phyloP scores from a whole-genome alignment of 2,797 vertebrate species.

The Microctenopoma lineatum region DNA sequence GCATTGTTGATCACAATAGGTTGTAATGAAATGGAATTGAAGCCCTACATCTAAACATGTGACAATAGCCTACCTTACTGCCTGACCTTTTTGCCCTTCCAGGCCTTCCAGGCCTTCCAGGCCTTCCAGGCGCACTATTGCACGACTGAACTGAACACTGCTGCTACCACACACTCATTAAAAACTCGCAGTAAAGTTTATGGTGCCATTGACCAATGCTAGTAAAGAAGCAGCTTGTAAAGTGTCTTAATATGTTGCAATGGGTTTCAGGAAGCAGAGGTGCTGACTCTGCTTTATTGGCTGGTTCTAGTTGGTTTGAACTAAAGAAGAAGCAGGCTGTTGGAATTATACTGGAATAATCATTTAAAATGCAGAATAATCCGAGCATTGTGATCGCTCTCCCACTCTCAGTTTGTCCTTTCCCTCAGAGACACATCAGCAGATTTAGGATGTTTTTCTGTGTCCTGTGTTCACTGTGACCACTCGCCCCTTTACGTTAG shows the following conservation, averaged over 20 bases:
- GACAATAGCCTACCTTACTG: background rate
- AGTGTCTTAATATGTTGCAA: constrained; percentile 49
- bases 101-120: background rate
- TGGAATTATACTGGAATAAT: background rate
- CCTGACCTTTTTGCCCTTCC: background rate
- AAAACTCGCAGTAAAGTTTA: constrained; percentile 25
- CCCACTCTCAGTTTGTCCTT: background rate
- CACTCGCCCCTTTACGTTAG: constrained; percentile 1
- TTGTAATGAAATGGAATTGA: background rate
- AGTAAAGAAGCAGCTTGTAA: constrained; percentile 39
- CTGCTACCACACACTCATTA: background rate
- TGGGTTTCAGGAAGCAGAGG: constrained; percentile 52
- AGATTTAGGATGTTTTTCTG: constrained; percentile 11
- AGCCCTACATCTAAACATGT: background rate
- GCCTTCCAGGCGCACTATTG: too few species aligned
- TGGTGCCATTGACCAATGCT: constrained; percentile 13
- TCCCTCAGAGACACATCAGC: constrained; percentile 34
- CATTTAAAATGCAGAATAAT: background rate
- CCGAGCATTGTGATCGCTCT: background rate
- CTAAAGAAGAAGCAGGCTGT: constrained; percentile 12
- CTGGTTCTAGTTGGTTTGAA: constrained; percentile 8
- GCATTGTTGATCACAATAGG: background rate
- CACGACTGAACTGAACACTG: background rate
- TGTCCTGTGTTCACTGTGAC: constrained; percentile 20
- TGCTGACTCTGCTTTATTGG: constrained; percentile 42